Evolutionary conservation across 2,113 vertebrate genomes (phyloP).

Genomic region (Sylvilagus bachmani): DNA sequence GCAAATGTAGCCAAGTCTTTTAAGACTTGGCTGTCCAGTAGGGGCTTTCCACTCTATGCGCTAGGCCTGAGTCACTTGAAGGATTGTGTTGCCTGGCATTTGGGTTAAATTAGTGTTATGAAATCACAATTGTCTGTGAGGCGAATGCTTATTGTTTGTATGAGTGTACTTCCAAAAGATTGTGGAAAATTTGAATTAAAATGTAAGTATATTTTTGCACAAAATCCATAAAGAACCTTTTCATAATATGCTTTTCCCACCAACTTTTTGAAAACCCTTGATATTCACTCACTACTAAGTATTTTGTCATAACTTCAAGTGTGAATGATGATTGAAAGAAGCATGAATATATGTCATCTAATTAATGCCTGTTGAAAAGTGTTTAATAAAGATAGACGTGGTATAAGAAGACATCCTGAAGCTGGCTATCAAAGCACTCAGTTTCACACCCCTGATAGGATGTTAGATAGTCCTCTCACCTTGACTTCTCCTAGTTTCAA

Average conservation of each 20-base stretch:
- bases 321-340: neutral
- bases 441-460: neutral
- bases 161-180: conserved; percentile 31
- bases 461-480: neutral
- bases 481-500: conserved; percentile 4
- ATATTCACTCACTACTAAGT: neutral
- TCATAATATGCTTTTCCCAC: too few species aligned
- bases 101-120: neutral
- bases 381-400: neutral
- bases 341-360: neutral
- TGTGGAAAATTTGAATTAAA: neutral
- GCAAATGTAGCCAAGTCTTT: neutral
- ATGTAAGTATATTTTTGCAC: too few species aligned
- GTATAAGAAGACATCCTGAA: neutral
- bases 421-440: neutral
- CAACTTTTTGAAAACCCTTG: too few species aligned
- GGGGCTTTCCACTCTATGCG: neutral
- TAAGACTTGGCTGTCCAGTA: neutral
- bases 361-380: neutral
- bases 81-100: neutral
- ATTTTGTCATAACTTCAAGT: neutral
- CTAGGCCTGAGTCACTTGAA: neutral
- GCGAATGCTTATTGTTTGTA: neutral
- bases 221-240: too few species aligned
- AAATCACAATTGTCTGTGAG: neutral